Percentiles rank a stretch among this genome's conserved stretches.
These are phyloP conservation scores for Dryas iulia DNA, from an alignment of 1,140 invertebrate genomes.

Conservation along the genomic window DNA sequence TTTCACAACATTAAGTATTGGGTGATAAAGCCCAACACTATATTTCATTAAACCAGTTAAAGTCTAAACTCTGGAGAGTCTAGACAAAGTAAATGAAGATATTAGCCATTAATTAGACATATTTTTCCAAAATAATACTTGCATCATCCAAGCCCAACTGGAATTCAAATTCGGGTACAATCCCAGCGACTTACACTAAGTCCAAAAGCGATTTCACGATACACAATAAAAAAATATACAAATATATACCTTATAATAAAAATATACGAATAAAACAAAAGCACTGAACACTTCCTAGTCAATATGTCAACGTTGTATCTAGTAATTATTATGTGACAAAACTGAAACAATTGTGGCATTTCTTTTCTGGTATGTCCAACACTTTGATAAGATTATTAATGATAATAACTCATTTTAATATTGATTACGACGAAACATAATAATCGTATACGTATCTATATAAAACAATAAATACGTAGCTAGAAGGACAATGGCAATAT, in stretches of 20 bases:
- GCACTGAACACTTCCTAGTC: not conserved
- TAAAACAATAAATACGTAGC: not conserved
- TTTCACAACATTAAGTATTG: not conserved
- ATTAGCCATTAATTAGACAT: not conserved
- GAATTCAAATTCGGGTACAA: no score
- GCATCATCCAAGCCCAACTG: no score
- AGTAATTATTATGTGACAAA: conserved; percentile 13
- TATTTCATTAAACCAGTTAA: not conserved
- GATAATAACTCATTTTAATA: conserved; percentile 34
- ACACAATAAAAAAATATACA: no score
- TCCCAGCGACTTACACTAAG: no score
- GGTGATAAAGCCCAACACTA: not conserved
- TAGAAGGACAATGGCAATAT: not conserved
- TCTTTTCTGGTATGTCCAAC: conserved; percentile 25
- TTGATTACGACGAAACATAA: conserved; percentile 22
- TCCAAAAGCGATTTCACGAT: no score
- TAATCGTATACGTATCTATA: conserved; percentile 12
- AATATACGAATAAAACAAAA: not conserved
- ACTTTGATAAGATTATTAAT: conserved; percentile 26
- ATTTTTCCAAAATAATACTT: not conserved
- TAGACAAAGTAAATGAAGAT: not conserved
- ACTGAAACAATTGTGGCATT: conserved; percentile 11
- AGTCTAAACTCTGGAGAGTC: no score
- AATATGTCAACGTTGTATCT: not conserved
- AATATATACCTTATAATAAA: not conserved